These are phyloP conservation scores for Echeneis naucrates DNA, from an alignment of 2,797 vertebrate species.

Conservation along the genomic window DNA sequence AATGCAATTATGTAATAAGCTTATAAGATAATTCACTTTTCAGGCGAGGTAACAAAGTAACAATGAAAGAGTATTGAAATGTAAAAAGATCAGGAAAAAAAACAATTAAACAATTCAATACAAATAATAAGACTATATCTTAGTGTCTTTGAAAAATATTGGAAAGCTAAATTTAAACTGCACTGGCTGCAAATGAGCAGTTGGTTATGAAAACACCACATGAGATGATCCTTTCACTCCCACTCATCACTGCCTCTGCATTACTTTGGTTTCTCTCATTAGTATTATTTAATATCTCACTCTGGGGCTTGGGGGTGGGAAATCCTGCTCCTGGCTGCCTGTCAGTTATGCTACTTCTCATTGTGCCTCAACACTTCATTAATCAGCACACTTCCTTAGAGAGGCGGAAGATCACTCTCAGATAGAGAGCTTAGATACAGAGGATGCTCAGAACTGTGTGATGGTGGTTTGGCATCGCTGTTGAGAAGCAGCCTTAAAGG, in stretches of 20 bases:
- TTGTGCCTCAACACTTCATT: constrained; percentile 62
- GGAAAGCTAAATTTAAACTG: not conserved
- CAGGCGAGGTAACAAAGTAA: not conserved
- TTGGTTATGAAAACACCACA: constrained; percentile 16
- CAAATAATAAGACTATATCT: not conserved
- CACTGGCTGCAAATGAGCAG: constrained; percentile 24
- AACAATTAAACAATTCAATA: not conserved
- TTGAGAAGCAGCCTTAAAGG: not conserved
- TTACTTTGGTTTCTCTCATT: constrained; percentile 61
- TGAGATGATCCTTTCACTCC: constrained; percentile 27
- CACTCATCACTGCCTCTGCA: constrained; percentile 42
- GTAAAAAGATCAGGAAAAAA: not conserved
- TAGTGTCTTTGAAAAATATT: not conserved
- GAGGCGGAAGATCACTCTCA: constrained; percentile 26
- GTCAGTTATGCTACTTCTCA: constrained; percentile 56
- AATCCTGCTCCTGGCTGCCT: constrained; percentile 50
- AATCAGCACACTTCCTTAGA: constrained; percentile 47
- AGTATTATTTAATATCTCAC: constrained; percentile 70
- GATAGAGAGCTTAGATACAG: constrained; percentile 13
- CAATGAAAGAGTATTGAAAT: not conserved
- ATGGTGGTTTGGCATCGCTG: constrained; percentile 29
- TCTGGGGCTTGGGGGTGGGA: constrained; percentile 43
- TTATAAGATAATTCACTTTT: not conserved
- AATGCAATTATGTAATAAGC: not conserved
- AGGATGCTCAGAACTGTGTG: constrained; percentile 21